Evolutionary conservation across 53 echinoderm and acorn worm species (phyloP).

Genomic region (Henricia sp.): DNA sequence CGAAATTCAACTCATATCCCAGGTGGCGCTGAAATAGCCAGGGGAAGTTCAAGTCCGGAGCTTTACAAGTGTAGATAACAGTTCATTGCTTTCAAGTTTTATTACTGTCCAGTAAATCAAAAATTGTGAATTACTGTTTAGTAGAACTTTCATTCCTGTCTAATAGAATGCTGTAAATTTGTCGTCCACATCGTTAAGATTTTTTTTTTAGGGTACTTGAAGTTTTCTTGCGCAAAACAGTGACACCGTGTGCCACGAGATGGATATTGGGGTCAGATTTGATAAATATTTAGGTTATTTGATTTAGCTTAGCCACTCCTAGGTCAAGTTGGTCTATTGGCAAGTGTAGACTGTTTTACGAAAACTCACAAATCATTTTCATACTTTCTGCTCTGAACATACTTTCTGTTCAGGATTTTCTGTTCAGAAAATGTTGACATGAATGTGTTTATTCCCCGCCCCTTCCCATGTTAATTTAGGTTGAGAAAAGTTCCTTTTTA

Average conservation of each 20-base stretch:
- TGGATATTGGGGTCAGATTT: no score
- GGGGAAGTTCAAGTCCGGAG: constrained; percentile 10
- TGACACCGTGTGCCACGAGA: no score
- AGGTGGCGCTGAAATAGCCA: background rate
- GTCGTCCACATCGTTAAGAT: background rate
- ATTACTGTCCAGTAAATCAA: constrained; percentile 32
- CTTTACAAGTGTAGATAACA: constrained; percentile 15
- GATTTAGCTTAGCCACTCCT: constrained; percentile 8
- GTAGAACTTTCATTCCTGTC: background rate
- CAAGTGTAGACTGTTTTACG: background rate
- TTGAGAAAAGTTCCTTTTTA: no score
- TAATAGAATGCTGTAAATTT: constrained; percentile 52
- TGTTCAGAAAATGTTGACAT: no score
- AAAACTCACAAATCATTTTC: background rate
- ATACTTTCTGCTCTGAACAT: no score
- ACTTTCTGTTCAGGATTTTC: no score
- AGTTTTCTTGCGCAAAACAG: background rate
- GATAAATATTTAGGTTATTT: constrained; percentile 44
- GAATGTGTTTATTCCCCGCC: no score
- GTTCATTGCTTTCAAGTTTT: background rate
- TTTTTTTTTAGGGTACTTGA: background rate
- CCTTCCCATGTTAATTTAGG: no score
- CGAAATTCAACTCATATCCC: background rate
- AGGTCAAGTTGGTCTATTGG: background rate
- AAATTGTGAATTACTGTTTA: constrained; percentile 22